Evolutionary conservation across 2,888 invertebrate genomes (phyloP), one percentile per base, ranked within the genome.

Genomic region (Spodoptera picta): DNA sequence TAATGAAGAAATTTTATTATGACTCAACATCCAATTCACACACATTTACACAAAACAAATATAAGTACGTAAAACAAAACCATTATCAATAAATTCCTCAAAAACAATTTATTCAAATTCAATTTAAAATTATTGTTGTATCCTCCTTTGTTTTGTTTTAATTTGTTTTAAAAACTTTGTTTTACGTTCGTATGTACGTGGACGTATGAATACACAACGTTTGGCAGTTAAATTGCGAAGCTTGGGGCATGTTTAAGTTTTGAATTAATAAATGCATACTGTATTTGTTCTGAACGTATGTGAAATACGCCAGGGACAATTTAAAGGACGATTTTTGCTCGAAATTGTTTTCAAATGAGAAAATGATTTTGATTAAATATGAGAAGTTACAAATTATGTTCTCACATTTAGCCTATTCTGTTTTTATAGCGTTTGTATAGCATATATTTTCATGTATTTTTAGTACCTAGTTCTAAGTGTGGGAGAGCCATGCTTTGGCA

Each of bases 131-230:
- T 46, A 46, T 56, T 59, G 48, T 60, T 58, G 46, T 23, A 64
- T 24, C 45, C 48, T 45, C 9, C 12, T n/a, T 14, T 74, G 74
- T 64, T 60, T 61, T 56, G 57, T 52, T 66, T 66, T 42, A 53
- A 70, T 70, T 61, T 56, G 43, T 61, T 58, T 60, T 50, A 53
- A 53, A 59, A 74, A 69, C 54, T 58, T 55, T 53, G 44, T 44
- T 42, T 23, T 36, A 48, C 9, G 7, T 7, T 0, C n/a, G 23
- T 14, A 14, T 14, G 14, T 31, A 48, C 9, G 6, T 7, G 1
- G 23, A 52, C 36, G 10, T 43, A 46, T 49, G 52, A 53, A 54
- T 19, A 47, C 36, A 46, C 1, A 54, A 48, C 56, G 66, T 56
- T 69, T 60, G n/a, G 10, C n/a, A 46, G 36, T 54, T 46, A 19